Base-by-base conservation (phyloP, 2,888 invertebrate species). In the Drosophila borealis region DNA sequence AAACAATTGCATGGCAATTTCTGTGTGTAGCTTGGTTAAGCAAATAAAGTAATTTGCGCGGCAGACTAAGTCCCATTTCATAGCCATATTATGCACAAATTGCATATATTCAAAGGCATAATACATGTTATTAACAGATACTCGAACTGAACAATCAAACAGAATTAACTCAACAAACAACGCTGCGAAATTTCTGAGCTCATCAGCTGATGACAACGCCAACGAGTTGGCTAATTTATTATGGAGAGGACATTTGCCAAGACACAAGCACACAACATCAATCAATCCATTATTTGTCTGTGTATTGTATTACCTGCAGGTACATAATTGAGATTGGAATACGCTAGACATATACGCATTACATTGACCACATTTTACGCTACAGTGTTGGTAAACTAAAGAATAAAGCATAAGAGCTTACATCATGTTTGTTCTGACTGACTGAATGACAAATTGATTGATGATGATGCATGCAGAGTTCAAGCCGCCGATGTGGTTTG, bases 11-110 rank as follows among this genome's bases (percentile, higher is more conserved):
- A 49, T 19, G 13, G 19, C 45, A 44, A 36, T 49, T 56, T 21
- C 29, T 17, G n/a, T 37, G 36, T 19, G 25, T 66, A 74, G 54
- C 56, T 71, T 72, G 68, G 66, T 67, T 74, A 74, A 62, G 60
- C 50, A 78, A 74, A 73, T 63, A 68, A 61, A 33, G 50, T 51
- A 48, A 46, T 67, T 72, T 25, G n/a, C 33, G 19, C 41, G 46
- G 17, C 54, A 60, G 19, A 4, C 25, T 1, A n/a, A 39, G 37
- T 2, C 13, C 50, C 34, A 21, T 34, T 34, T 17, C 29, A 33
- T 33, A 14, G 17, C 13, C 39, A 48, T 33, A 19, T 13, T 42
- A 25, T 36, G 21, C 25, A 54, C 39, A 36, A 45, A 48, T 14
- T 48, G 48, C 19, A n/a, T 13, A 19, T n/a, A 10, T 10, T 14